phyloP scores from a whole-genome alignment of 2,797 vertebrate species.

The Heteromormyrus szaboi region DNA sequence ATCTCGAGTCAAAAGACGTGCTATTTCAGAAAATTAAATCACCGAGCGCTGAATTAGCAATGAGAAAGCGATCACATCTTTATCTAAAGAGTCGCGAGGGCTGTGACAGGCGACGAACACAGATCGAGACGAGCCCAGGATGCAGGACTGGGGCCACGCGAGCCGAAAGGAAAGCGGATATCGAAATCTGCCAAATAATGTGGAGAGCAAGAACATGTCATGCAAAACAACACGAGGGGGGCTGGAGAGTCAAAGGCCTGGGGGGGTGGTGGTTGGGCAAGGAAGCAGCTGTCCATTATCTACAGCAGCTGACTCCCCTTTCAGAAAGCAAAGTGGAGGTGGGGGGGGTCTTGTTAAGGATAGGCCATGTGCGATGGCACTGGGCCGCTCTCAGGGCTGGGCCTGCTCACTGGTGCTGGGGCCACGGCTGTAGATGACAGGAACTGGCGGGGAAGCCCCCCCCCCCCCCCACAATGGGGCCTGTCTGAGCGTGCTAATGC shows the following conservation, averaged over 20 bases:
- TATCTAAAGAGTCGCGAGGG: background rate
- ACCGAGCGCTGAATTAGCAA: background rate
- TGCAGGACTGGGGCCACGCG: no score
- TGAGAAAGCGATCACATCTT: background rate
- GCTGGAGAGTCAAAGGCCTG: slow-evolving; percentile 32
- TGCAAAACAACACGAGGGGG: background rate
- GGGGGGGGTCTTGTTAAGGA: slow-evolving; percentile 47
- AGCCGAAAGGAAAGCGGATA: no score
- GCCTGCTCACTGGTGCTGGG: slow-evolving; percentile 74
- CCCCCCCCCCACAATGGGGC: slow-evolving; percentile 83
- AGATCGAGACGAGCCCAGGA: background rate
- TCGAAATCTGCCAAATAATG: background rate
- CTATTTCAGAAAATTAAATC: slow-evolving; percentile 4
- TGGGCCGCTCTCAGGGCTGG: slow-evolving; percentile 50
- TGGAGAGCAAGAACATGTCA: background rate
- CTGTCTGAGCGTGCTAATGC: slow-evolving; percentile 94
- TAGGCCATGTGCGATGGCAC: slow-evolving; percentile 46
- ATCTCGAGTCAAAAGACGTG: slow-evolving; percentile 17
- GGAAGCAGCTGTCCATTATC: slow-evolving; percentile 56
- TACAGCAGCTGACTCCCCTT: slow-evolving; percentile 52
- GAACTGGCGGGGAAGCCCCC: slow-evolving; percentile 86
- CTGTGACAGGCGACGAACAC: background rate
- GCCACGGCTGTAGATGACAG: slow-evolving; percentile 87
- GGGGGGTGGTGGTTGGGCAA: slow-evolving; percentile 28
- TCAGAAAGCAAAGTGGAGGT: slow-evolving; percentile 39